Evolutionary conservation across 2,888 invertebrate genomes (phyloP).

Genomic region (Eupithecia dodoneata): DNA sequence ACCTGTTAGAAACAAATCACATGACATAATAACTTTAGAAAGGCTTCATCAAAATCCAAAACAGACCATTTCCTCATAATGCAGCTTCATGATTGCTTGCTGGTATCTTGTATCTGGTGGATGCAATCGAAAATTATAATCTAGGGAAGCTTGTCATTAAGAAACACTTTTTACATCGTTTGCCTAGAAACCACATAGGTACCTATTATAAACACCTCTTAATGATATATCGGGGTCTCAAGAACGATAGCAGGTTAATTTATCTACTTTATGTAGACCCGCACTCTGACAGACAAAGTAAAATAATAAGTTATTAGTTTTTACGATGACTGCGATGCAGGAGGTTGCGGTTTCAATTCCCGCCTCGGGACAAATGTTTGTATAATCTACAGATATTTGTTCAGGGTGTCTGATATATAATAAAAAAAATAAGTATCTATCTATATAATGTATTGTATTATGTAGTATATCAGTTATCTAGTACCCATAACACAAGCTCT

Average conservation of each 20-base stretch:
- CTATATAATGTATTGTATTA: too few species aligned
- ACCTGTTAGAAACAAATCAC: slow-evolving; percentile 23
- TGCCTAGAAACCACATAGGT: slow-evolving; percentile 21
- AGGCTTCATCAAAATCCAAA: slow-evolving; percentile 49
- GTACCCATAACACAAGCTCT: too few species aligned
- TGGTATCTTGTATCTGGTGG: slow-evolving; percentile 36
- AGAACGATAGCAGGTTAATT: slow-evolving; percentile 19
- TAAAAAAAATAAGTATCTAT: too few species aligned
- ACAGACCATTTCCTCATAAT: slow-evolving; percentile 52
- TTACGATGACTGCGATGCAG: neutral
- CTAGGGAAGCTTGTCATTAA: slow-evolving; percentile 25
- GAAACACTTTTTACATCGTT: slow-evolving; percentile 35
- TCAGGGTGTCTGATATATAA: too few species aligned
- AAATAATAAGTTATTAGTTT: neutral
- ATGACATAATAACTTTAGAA: slow-evolving; percentile 46
- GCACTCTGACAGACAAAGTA: neutral
- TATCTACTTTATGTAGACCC: slow-evolving; percentile 5
- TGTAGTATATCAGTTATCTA: too few species aligned
- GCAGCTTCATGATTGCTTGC: slow-evolving; percentile 28
- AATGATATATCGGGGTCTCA: slow-evolving; percentile 19
- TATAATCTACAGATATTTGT: too few species aligned
- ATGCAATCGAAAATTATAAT: slow-evolving; percentile 38
- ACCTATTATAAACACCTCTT: slow-evolving; percentile 26
- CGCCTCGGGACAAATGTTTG: too few species aligned
- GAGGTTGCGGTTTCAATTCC: too few species aligned